phyloP scores from a whole-genome alignment of 2,113 vertebrate species.

The Ictidomys tridecemlineatus region DNA sequence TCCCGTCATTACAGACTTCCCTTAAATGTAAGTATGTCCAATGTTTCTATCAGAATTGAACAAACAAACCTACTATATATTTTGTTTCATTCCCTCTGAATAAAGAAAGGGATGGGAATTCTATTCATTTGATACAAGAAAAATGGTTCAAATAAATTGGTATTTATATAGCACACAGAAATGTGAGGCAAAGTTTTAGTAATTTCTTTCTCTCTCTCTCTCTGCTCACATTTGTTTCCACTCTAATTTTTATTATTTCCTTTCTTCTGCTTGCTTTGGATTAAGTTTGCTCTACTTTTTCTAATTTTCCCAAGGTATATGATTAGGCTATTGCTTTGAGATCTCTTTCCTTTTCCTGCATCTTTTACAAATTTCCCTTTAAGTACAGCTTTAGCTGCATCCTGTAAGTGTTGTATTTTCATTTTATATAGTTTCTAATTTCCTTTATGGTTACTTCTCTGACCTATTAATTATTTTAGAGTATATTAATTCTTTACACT shows the following conservation, averaged over 20 bases:
- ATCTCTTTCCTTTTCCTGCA: background rate
- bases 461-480: background rate
- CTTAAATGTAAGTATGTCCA: background rate
- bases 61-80: background rate
- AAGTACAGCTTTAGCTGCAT: background rate
- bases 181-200: background rate
- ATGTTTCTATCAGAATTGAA: background rate
- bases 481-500: background rate
- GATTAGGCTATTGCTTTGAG: background rate
- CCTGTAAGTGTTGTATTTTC: background rate
- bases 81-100: background rate
- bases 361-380: background rate
- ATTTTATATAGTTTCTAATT: background rate
- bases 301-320: background rate
- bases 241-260: background rate
- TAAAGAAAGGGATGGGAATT: background rate
- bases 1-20: background rate
- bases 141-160: background rate
- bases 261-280: conserved; percentile 27
- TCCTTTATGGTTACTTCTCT: conserved; percentile 9
- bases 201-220: background rate
- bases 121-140: background rate
- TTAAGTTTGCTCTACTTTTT: background rate
- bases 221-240: background rate
- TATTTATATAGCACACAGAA: background rate